Conservation (phyloP, 2,113 vertebrate genomes). For the Lichenostomus cassidix region DNA sequence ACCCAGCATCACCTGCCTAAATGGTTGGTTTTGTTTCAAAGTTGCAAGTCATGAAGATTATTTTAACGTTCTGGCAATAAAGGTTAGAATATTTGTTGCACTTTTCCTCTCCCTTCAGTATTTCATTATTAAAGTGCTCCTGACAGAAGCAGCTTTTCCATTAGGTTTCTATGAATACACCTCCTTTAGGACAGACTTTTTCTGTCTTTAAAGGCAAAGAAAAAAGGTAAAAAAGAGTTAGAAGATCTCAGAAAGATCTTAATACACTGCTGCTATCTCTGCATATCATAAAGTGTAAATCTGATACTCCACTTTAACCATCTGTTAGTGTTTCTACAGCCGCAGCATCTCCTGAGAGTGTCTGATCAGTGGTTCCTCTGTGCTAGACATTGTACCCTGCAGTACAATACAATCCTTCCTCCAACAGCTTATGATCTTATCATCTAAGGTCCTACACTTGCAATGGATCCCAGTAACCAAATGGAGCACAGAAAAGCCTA, state of each 20-base stretch:
- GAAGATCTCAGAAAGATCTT: neutral
- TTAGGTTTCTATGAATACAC: neutral
- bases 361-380: neutral
- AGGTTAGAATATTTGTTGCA: neutral
- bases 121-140: neutral
- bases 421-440: neutral
- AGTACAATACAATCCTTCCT: neutral
- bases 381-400: neutral
- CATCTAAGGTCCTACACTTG: neutral
- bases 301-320: neutral
- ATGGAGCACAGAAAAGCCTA: neutral
- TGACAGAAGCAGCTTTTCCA: neutral
- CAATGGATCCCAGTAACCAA: neutral
- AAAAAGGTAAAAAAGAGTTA: rapidly evolving
- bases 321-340: neutral
- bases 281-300: neutral
- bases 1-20: neutral
- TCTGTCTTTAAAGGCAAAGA: neutral
- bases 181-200: neutral
- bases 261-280: neutral
- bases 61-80: neutral
- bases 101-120: neutral
- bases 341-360: neutral
- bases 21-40: neutral
- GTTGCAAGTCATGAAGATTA: neutral